Evolutionary conservation across 53 echinoderm and acorn worm genomes (phyloP), one percentile per base, ranked within the genome.

Genomic region (Paelopatides confundens): DNA sequence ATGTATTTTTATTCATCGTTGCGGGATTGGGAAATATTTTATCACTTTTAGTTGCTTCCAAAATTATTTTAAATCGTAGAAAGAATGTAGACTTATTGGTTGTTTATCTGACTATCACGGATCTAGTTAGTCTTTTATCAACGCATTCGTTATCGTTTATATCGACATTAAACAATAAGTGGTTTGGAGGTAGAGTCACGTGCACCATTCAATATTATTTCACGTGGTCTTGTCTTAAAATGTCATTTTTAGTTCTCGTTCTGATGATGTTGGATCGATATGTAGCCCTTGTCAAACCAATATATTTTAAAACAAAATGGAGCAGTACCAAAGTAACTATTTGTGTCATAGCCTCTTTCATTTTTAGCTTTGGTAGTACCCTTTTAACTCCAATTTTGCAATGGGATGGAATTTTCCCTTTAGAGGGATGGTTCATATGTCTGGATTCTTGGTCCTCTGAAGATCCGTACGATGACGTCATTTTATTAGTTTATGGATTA

Each of bases 141-240:
- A 79, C 79, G 9, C 79, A 79, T 33, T 33, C 54, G 11, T 23
- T 79, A 21, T 79, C 79, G 52, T 27, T 79, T 3, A 15, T 27
- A 5, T 79, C 51, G 1, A 79, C 79, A 13, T 79, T 87, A 6
- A 79, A 62, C 24, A 87, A 86, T 14, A 62, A 37, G 21, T 94
- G 94, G 94, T 50, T 70, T 3, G 94, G 94, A 13, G 87, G 69
- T 4, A 39, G 63, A 18, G 15, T 51, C 43, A 85, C 88, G 12
- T 94, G 94, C 51, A 84, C 87, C 32, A 65, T 87, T 37, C 94
- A 94, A 52, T 94, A 94, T 68, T 90, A 84, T 65, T 86, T 94
- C 85, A 87, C 90, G 0, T 94, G 94, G 94, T 87, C 92, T 28
- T 94, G 77, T 40, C 68, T 92, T 30, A 94, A 94, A 67, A 76